Evolutionary conservation across 1,140 invertebrate genomes (phyloP).

Genomic region (Lordiphosa collinella): DNA sequence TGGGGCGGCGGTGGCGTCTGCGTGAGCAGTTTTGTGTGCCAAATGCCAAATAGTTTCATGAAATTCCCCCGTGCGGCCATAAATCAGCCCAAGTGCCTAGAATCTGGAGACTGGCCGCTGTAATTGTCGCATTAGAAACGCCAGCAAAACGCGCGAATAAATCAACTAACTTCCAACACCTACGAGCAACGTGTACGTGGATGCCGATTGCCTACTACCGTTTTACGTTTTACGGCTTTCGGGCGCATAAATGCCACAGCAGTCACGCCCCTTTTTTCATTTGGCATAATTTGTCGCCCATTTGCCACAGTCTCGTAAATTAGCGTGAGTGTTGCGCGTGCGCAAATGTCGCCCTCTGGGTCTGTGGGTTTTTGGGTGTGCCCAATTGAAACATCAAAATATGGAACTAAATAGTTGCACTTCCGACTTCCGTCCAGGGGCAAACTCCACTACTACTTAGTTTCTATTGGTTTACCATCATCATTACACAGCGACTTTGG

Average conservation of each 20-base stretch:
- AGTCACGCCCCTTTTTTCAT: conserved; percentile 69
- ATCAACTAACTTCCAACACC: conserved; percentile 55
- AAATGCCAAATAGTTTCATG: conserved; percentile 63
- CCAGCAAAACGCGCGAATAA: conserved; percentile 66
- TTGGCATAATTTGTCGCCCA: conserved; percentile 75
- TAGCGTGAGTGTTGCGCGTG: conserved; percentile 49
- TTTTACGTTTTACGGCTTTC: conserved; percentile 45
- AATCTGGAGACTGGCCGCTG: conserved; percentile 53
- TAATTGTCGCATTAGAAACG: conserved; percentile 76
- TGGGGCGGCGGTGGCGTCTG: conserved; percentile 28
- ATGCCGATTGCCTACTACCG: conserved; percentile 15
- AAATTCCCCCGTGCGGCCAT: conserved; percentile 61
- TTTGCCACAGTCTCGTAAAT: conserved; percentile 65
- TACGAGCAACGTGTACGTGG: conserved; percentile 11
- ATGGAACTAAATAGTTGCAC: conserved; percentile 23
- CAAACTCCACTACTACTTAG: too few species aligned
- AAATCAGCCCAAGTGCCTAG: conserved; percentile 67
- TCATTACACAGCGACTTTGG: conserved; percentile 43
- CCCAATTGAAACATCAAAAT: background rate
- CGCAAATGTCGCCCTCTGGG: conserved; percentile 49
- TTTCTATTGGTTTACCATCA: conserved; percentile 19
- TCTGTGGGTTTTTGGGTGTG: background rate
- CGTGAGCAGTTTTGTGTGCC: conserved; percentile 53
- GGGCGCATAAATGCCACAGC: conserved; percentile 55
- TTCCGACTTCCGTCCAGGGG: conserved; percentile 52